phyloP scores from a whole-genome alignment of 2,797 vertebrate species.

The Furcifer pardalis region DNA sequence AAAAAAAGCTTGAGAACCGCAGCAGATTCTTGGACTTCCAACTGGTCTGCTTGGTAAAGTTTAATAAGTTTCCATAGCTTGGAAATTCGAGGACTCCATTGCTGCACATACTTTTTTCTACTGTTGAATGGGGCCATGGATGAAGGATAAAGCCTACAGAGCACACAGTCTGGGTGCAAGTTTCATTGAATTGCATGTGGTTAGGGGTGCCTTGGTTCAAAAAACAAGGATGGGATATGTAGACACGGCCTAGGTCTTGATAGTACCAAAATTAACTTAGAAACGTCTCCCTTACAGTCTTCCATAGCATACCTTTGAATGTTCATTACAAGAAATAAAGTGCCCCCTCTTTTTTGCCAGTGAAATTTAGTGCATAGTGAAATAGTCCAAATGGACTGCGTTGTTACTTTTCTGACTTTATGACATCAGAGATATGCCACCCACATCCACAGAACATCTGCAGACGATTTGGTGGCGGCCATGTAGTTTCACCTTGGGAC shows the following conservation, averaged over 20 bases:
- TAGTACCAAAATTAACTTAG: not conserved
- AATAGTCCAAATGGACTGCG: not conserved
- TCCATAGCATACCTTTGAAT: conserved; percentile 1
- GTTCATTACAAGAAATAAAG: not conserved
- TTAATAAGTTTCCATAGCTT: conserved; percentile 38
- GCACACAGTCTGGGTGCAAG: not conserved
- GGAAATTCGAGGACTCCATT: conserved; percentile 29
- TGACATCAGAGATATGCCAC: not conserved
- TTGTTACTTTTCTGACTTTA: not conserved
- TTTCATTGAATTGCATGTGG: not conserved
- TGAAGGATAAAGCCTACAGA: conserved; percentile 1
- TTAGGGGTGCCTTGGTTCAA: not conserved
- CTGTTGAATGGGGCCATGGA: conserved; percentile 13
- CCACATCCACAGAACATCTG: not conserved
- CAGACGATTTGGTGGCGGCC: not conserved
- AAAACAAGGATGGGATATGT: not conserved
- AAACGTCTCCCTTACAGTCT: not conserved
- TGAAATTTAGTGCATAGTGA: not conserved
- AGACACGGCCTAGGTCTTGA: not conserved
- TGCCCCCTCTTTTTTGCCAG: too few species aligned
- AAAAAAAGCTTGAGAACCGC: conserved; percentile 71
- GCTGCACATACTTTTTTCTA: not conserved
- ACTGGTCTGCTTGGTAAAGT: conserved; percentile 61
- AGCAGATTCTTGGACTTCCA: conserved; percentile 48
- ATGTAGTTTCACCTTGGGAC: not conserved